Evolutionary conservation across 2,888 invertebrate genomes (phyloP), one percentile per base, ranked within the genome.

Genomic region (Ectemnius cavifrons): DNA sequence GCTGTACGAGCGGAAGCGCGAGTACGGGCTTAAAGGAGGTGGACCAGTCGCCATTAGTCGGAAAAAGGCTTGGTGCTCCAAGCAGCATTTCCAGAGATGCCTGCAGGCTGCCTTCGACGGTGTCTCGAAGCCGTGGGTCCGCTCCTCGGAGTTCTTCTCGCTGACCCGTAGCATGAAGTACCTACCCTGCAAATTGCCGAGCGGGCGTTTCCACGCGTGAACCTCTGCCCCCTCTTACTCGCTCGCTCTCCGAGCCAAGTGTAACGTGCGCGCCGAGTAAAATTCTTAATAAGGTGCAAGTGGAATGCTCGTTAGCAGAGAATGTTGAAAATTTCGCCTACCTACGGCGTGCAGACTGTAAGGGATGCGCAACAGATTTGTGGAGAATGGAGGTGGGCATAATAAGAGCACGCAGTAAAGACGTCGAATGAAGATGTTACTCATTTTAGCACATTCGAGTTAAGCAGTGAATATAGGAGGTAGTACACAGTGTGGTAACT

Each of bases 111-210:
- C 94, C 86, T 97, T 95, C 71, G 97, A 96, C 61, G 97, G 96
- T 27, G 97, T 96, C 92, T 98, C 98, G 92, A 98, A 98, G 5
- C 98, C 98, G 91, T 97, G 98, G n/a, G 98, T 98, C 89, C 97
- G 96, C 83, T 98, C 97, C 87, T 98, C 98, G 90, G 98, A 98
- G 92, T 97, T 98, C 93, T 98, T 98, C 92, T 98, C 98, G 87
- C 96, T 96, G 83, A 98, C 98, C 89, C 97, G 94, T 73, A 98
- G 93, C 97, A 98, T 98, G 92, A 99, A 98, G 92, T 97, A 98
- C 90, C 97, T 95, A 87, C 97, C 97, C 91, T 91, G 84, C 14
- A 80, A 76, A 20, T 60, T 16, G 14, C 6, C n/a, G 3, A 14
- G n/a, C 13, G 61, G 49, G 46, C 13, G 18, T 60, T 49, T 67